Evolutionary conservation across 92 coral and sea anemone species (phyloP).

Genomic region (Desmophyllum pertusum): DNA sequence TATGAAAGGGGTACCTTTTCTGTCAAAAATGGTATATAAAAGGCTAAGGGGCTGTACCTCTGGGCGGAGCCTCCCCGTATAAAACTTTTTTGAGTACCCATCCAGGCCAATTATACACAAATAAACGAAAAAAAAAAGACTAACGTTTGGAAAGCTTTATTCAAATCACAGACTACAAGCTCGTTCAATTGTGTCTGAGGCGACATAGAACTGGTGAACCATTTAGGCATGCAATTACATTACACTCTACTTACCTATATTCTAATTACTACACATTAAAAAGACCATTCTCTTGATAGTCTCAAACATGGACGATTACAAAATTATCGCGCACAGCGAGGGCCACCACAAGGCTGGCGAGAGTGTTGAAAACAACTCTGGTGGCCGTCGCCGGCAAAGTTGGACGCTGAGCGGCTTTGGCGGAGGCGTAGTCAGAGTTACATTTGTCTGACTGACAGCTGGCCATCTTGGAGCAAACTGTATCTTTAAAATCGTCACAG

Average conservation of each 20-base stretch:
- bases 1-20: too few species aligned
- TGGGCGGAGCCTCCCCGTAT: too few species aligned
- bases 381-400: constrained; percentile 17
- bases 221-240: too few species aligned
- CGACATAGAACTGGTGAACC: too few species aligned
- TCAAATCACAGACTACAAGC: too few species aligned
- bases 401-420: constrained; percentile 28
- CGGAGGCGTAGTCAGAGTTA: constrained; percentile 30
- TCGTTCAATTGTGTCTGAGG: too few species aligned
- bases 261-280: background rate
- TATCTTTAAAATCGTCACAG: background rate
- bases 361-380: background rate
- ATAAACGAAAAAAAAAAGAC: too few species aligned
- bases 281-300: background rate
- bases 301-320: background rate
- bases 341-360: background rate
- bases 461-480: constrained; percentile 45
- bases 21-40: too few species aligned
- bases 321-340: background rate
- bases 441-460: constrained; percentile 45
- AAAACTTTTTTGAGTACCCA: too few species aligned
- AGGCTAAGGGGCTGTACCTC: too few species aligned
- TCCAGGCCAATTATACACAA: too few species aligned
- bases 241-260: background rate
- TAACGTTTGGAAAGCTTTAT: too few species aligned